Evolutionary conservation across 2,113 vertebrate genomes (phyloP), one percentile per base, ranked within the genome.

Genomic region (Microcebus murinus): DNA sequence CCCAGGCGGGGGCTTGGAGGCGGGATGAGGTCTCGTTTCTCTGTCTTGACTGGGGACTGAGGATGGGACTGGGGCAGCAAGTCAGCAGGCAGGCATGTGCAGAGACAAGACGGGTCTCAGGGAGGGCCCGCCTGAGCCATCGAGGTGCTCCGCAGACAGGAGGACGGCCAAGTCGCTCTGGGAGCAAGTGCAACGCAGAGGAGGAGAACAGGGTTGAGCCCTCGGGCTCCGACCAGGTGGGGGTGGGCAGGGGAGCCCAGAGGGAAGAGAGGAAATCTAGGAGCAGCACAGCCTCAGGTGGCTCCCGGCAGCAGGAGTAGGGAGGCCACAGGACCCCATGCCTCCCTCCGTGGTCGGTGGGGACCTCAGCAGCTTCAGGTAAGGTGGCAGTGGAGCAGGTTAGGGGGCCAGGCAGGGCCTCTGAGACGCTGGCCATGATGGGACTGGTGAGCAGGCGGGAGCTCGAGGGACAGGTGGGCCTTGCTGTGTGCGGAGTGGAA

Each of bases 271-370:
- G 39, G 17, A 87, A 82, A 76, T 39, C 42, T 29, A 12, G 25
- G 17, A 76, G 68, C 14, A 63, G 25, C 25, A 23, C 61, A 63
- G 61, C 10, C 25, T 29, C 61, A 8, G 29, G 8, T 2, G 10
- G 9, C 8, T 48, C 12, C 4, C 4, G 10, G 17, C 13, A 12
- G 21, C 1, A 1, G 52, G n/a, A 36, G 7, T 10, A 23, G 79
- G 45, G 63, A 57, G n/a, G 55, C 57, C n/a, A 12, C 13, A 27
- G 42, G 8, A 39, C 13, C 2, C 1, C 65, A 11, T 10, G 31
- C 23, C 10, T 29, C 80, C 23, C 13, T 29, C 73, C 2, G 0
- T 12, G 15, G 71, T 42, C 48, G 1, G 20, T 5, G n/a, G 27
- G 18, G 10, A 65, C 31, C 10, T 11, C 13, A 27, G 12, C 42